Evolutionary conservation across 2,113 vertebrate genomes (phyloP).

Genomic region (Taurulus bubalis): DNA sequence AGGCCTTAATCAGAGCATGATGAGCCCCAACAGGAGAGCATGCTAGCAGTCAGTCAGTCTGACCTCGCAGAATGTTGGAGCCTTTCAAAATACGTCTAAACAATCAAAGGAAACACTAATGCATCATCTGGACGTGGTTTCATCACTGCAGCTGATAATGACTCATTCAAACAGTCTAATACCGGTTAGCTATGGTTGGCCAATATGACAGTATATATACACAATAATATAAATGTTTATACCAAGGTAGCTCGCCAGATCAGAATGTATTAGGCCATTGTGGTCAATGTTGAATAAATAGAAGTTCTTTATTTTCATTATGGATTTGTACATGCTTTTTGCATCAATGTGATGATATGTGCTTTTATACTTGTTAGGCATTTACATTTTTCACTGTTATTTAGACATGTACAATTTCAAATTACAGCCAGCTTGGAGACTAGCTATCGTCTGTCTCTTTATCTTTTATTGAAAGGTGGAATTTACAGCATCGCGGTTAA

Average conservation of each 20-base stretch:
- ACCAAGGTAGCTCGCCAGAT: neutral
- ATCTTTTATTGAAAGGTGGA: neutral
- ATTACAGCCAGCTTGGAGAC: neutral
- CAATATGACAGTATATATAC: neutral
- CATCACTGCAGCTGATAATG: constrained; percentile 8
- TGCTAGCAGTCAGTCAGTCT: constrained; percentile 22
- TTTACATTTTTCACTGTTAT: neutral
- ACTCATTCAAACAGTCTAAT: neutral
- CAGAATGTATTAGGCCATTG: neutral
- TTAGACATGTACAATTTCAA: neutral
- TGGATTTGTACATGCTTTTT: neutral
- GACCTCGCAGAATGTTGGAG: neutral
- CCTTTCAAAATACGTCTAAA: constrained; percentile 17
- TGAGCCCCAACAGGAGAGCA: constrained; percentile 52
- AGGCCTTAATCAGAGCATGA: constrained; percentile 48
- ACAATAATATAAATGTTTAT: neutral
- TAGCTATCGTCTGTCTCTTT: neutral
- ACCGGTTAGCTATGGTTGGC: neutral
- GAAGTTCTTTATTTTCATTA: neutral
- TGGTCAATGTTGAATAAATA: neutral
- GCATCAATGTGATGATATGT: neutral
- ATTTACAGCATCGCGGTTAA: neutral
- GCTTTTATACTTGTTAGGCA: neutral
- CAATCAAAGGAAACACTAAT: neutral
- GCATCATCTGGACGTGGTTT: constrained; percentile 1